These are phyloP conservation scores for Drosophila teissieri DNA, from an alignment of 1,140 invertebrate genomes.

Conservation along the genomic window DNA sequence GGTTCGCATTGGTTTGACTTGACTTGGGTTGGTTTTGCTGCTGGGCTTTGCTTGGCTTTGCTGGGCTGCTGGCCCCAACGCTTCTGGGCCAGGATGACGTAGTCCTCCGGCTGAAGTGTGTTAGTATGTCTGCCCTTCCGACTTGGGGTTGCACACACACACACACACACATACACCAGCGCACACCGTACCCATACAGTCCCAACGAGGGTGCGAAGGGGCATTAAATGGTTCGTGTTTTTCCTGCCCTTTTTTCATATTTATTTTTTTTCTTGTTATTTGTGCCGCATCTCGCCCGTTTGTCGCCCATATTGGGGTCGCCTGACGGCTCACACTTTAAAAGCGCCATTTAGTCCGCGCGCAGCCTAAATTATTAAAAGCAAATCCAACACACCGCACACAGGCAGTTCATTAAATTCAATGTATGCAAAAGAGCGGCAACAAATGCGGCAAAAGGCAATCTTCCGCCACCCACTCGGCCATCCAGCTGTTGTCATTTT, in stretches of 20 bases:
- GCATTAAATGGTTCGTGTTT: constrained; percentile 74
- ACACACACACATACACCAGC: constrained; percentile 46
- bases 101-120: constrained; percentile 72
- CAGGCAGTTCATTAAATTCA: constrained; percentile 71
- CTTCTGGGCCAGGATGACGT: constrained; percentile 71
- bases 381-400: constrained; percentile 58
- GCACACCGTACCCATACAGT: constrained; percentile 36
- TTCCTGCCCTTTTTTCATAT: constrained; percentile 30
- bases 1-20: background rate
- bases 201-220: constrained; percentile 37
- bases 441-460: constrained; percentile 61
- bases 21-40: background rate
- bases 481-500: constrained; percentile 67
- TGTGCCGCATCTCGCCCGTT: constrained; percentile 36
- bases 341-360: constrained; percentile 72
- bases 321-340: constrained; percentile 74
- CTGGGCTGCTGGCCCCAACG: constrained; percentile 16
- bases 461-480: constrained; percentile 7
- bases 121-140: constrained; percentile 64
- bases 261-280: constrained; percentile 13
- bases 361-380: constrained; percentile 77
- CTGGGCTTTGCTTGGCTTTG: constrained; percentile 9
- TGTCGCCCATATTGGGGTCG: constrained; percentile 61
- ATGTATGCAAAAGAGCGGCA: constrained; percentile 75
- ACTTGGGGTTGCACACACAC: constrained; percentile 62